phyloP scores from a whole-genome alignment of 2,888 invertebrate species.

The Epinotia demarniana region DNA sequence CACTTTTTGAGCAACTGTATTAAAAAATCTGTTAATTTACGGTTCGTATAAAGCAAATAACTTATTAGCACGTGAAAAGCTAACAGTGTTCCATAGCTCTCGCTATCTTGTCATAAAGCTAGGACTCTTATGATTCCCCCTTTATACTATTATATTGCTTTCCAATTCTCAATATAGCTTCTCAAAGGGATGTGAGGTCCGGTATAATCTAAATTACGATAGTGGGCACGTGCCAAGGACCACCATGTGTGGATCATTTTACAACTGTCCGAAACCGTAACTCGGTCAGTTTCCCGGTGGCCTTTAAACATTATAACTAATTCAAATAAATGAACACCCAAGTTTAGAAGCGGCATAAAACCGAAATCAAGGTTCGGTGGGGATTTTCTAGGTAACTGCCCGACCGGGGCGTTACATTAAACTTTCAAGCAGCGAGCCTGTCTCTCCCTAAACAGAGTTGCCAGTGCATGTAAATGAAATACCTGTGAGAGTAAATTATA shows the following conservation, averaged over 20 bases:
- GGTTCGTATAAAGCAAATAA: neutral
- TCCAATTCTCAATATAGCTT: neutral
- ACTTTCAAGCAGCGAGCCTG: conserved; percentile 67
- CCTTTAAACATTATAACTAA: conserved; percentile 54
- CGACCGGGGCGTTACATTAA: conserved; percentile 70
- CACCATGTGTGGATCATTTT: conserved; percentile 11
- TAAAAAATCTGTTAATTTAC: no score
- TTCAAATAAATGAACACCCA: conserved; percentile 67
- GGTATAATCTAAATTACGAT: neutral
- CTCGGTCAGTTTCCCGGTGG: conserved; percentile 34
- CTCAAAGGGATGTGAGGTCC: neutral
- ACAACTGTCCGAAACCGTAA: conserved; percentile 32
- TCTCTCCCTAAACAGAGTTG: conserved; percentile 51
- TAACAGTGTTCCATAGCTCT: neutral
- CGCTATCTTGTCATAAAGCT: neutral
- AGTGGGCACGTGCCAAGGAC: neutral
- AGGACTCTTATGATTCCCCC: neutral
- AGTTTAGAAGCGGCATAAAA: conserved; percentile 66
- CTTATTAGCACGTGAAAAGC: neutral
- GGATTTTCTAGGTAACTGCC: conserved; percentile 65
- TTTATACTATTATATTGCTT: neutral
- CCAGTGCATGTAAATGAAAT: conserved; percentile 12
- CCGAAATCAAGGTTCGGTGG: conserved; percentile 67
- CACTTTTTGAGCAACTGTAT: no score
- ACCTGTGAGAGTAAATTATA: neutral